phyloP scores from a whole-genome alignment of 2,113 vertebrate species.

The Merops nubicus region DNA sequence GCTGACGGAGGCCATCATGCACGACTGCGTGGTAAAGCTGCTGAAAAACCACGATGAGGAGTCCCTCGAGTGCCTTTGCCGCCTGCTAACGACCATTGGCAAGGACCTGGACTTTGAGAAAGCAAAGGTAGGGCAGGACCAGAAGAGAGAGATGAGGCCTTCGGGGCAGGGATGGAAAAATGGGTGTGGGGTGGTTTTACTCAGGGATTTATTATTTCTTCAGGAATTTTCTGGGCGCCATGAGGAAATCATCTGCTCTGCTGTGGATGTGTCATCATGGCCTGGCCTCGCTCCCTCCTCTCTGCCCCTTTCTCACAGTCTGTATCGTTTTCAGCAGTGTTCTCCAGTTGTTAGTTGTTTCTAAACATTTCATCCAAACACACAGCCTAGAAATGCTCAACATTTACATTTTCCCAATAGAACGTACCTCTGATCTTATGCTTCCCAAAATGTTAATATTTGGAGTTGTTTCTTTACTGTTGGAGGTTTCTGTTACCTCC shows the following conservation, averaged over 20 bases:
- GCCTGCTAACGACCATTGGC: conserved; percentile 95
- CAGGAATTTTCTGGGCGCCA: not conserved
- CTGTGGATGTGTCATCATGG: not conserved
- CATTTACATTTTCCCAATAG: rapidly evolving
- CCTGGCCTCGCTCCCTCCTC: not conserved
- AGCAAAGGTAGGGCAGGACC: conserved; percentile 85
- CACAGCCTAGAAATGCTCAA: not conserved
- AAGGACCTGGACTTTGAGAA: conserved; percentile 98
- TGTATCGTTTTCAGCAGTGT: not conserved
- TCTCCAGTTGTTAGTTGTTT: not conserved
- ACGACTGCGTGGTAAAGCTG: conserved; percentile 97
- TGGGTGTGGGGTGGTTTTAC: not conserved
- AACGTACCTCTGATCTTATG: not conserved
- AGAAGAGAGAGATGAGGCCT: not conserved
- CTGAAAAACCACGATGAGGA: conserved; percentile 96
- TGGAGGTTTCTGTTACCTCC: not conserved
- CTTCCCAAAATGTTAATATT: not conserved
- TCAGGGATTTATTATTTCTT: not conserved
- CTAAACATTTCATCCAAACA: not conserved
- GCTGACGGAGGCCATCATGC: conserved; percentile 98
- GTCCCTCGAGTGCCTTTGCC: conserved; percentile 94
- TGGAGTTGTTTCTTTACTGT: not conserved
- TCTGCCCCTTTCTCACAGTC: not conserved
- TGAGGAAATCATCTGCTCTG: not conserved
- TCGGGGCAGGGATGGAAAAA: not conserved